A percentile compares a stretch with the other conserved stretches of the same genome.
phyloP scores from a whole-genome alignment of 2,113 vertebrate species.

The Theristicus caerulescens region DNA sequence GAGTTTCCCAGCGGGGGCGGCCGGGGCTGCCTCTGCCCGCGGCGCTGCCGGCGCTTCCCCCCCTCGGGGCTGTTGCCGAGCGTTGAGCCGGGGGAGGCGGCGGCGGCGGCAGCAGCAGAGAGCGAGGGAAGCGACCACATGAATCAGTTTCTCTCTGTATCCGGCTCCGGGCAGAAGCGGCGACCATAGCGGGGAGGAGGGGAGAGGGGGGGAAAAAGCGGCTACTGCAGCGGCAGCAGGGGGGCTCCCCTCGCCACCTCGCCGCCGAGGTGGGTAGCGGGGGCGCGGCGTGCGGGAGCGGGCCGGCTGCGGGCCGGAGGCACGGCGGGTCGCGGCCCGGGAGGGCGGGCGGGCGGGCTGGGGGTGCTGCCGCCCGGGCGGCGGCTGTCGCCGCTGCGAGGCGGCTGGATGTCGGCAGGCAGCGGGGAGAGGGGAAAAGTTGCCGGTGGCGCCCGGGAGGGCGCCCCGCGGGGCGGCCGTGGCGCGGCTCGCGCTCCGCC shows the following conservation, averaged over 20 bases:
- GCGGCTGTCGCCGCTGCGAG: not conserved
- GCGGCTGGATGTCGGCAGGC: not conserved
- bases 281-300: not conserved
- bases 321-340: not conserved
- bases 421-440: conserved; percentile 2
- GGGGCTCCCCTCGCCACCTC: not conserved
- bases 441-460: not conserved
- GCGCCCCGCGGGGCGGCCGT: not conserved
- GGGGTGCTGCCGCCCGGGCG: not conserved
- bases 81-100: not conserved
- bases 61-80: not conserved
- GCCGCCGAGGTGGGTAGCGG: conserved; percentile 10
- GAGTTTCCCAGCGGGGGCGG: conserved; percentile 3
- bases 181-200: conserved; percentile 34
- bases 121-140: not conserved
- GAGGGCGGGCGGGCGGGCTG: not conserved
- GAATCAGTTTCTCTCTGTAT: conserved; percentile 41
- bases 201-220: not conserved
- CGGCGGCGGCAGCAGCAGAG: not conserved
- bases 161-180: conserved; percentile 58
- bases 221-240: not conserved
- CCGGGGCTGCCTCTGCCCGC: not conserved
- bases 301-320: not conserved
- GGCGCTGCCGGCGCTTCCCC: not conserved
- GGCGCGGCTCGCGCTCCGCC: not conserved